Conservation (phyloP, 2,797 vertebrate genomes). For the Cyprinodon diabolis region DNA sequence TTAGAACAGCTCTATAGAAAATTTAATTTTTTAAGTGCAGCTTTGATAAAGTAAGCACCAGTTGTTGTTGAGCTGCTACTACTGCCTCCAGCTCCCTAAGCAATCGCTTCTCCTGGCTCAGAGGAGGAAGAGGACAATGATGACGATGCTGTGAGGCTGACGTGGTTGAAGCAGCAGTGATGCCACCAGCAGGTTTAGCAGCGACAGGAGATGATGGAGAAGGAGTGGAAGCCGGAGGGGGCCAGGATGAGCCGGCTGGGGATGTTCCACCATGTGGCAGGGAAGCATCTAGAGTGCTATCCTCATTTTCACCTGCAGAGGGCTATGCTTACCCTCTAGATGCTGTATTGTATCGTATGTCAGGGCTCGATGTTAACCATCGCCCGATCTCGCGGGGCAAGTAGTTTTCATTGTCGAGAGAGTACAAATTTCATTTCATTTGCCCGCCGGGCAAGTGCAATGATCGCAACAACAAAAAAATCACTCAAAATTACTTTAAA, state of each 20-base stretch:
- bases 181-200: slow-evolving; percentile 61
- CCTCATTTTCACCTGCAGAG: slow-evolving; percentile 38
- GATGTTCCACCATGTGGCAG: slow-evolving; percentile 44
- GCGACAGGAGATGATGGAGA: slow-evolving; percentile 56
- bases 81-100: slow-evolving; percentile 58
- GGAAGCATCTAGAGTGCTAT: slow-evolving; percentile 65
- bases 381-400: too few species aligned
- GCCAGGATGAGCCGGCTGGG: slow-evolving; percentile 47
- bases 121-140: slow-evolving; percentile 55
- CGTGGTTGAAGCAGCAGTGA: slow-evolving; percentile 53
- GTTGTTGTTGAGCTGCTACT: slow-evolving; percentile 59
- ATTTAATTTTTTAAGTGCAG: too few species aligned
- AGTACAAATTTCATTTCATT: too few species aligned
- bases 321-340: slow-evolving; percentile 51
- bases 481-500: too few species aligned
- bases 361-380: too few species aligned
- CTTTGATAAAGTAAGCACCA: slow-evolving; percentile 65
- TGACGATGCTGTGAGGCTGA: slow-evolving; percentile 40
- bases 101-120: slow-evolving; percentile 50
- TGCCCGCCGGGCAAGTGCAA: too few species aligned
- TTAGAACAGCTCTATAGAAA: too few species aligned
- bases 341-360: background rate
- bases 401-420: too few species aligned
- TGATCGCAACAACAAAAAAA: too few species aligned
- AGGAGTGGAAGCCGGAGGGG: slow-evolving; percentile 51